Evolutionary conservation across 2,113 vertebrate genomes (phyloP), one percentile per base, ranked within the genome.

Genomic region (Hemibates koningsi): DNA sequence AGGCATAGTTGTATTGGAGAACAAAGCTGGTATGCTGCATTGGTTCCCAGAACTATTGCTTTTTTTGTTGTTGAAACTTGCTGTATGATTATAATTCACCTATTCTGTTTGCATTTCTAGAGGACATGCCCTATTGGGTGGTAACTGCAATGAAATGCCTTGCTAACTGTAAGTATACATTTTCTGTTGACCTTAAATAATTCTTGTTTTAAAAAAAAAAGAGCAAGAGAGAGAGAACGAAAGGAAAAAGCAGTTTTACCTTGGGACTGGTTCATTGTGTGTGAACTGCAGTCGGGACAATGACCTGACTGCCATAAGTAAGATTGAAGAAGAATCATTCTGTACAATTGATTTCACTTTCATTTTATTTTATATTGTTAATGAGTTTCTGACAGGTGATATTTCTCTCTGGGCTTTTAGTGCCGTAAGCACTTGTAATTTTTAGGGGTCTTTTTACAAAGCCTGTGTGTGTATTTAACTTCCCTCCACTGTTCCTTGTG

Each of bases 91-190:
- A 80, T 9, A 5, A 56, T 76, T 88, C 2, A 61, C 48, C 3
- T 80, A 4, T 82, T 17, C 57, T 3, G 14, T 45, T 91, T 90
- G 21, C 8, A 7, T 86, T 29, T 63, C 7, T 84, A 95, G 95
- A 95, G 83, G 95, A 95, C 83, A 94, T 95, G 90, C 95, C 95
- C 0, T 94, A 95, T 48, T 95, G 95, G 95, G 95, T 95, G 61
- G 71, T 94, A 10, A 94, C 95, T 27, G 95, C 95, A 45, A 95
- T 95, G 95, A 95, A 93, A 91, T 95, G 95, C 53, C 93, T 95
- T 1, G 94, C 95, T 48, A 95, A 94, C 29, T 95, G 95, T 95
- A 86, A 95, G 95, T 93, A 54, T 61, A 56, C 3, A 34, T 57
- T 53, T 82, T 34, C 11, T 48, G 17, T 7, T 16, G 13, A 73